These are phyloP conservation scores for Syndactyla subalaris DNA, from an alignment of 2,797 vertebrate species.

Conservation along the genomic window DNA sequence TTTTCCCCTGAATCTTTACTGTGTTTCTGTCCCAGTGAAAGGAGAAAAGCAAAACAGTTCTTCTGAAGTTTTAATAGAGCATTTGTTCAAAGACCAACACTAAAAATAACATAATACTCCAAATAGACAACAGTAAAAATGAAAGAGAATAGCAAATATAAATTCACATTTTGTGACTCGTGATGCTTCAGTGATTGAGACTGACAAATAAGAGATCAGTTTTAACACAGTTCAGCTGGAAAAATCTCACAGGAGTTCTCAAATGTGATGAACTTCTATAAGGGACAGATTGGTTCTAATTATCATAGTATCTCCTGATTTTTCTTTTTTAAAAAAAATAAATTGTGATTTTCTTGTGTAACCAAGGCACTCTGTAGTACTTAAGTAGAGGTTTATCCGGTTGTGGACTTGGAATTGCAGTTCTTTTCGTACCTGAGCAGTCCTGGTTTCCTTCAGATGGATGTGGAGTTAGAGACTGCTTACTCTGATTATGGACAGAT, in stretches of 20 bases:
- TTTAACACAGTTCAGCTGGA: not conserved
- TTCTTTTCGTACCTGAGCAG: not conserved
- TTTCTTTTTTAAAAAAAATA: not conserved
- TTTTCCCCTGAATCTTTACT: not conserved
- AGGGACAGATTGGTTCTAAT: not conserved
- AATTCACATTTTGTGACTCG: not conserved
- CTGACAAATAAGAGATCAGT: not conserved
- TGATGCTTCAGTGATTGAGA: not conserved
- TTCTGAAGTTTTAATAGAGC: not conserved
- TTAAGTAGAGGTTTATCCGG: not conserved
- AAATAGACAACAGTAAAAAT: not conserved
- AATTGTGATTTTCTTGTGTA: not conserved
- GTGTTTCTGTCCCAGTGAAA: not conserved
- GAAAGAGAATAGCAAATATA: not conserved
- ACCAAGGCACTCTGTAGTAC: not conserved
- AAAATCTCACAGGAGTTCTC: not conserved
- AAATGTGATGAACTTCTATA: not conserved
- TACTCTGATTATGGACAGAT: not conserved
- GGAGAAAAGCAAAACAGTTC: not conserved
- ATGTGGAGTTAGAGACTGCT: not conserved
- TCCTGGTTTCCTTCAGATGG: not conserved
- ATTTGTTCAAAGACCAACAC: not conserved
- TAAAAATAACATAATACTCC: not conserved
- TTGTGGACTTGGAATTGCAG: not conserved
- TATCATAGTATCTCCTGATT: not conserved